Evolutionary conservation across 1,140 invertebrate genomes (phyloP).

Genomic region (Muscidifurax raptorellus): DNA sequence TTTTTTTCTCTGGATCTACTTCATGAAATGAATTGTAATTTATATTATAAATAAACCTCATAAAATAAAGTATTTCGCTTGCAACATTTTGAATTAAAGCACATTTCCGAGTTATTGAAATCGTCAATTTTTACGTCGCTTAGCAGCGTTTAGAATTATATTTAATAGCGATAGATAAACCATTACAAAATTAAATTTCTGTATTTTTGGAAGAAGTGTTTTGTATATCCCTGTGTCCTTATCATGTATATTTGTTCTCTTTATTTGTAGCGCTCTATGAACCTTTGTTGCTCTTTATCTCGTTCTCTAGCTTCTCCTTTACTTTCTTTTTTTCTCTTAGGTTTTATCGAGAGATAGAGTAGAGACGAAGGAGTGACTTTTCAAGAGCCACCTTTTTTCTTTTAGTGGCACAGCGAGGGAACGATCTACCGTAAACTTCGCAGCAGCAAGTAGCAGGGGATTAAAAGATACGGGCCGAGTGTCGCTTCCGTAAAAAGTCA

Average conservation of each 20-base stretch:
- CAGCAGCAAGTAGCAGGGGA: neutral
- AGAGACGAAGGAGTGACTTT: neutral
- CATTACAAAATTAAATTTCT: too few relatives aligned
- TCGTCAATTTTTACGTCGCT: too few relatives aligned
- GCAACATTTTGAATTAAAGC: too few relatives aligned
- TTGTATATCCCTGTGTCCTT: too few relatives aligned
- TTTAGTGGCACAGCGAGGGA: neutral
- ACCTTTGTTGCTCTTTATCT: neutral
- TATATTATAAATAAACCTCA: too few relatives aligned
- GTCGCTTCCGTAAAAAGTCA: slow-evolving; percentile 3
- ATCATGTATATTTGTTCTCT: neutral
- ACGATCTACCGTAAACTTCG: neutral
- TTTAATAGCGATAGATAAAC: too few relatives aligned
- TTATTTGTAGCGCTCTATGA: neutral
- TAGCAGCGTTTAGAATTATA: too few relatives aligned
- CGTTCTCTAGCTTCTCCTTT: neutral
- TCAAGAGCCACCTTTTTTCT: neutral
- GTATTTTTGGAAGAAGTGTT: too few relatives aligned
- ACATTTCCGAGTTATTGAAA: too few relatives aligned
- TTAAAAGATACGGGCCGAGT: slow-evolving; percentile 7
- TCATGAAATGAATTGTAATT: too few relatives aligned
- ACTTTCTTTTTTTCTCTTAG: neutral
- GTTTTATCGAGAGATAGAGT: slow-evolving; percentile 5
- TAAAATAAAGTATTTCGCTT: too few relatives aligned
- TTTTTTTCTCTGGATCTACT: too few relatives aligned